These are phyloP conservation scores for Peromyscus californicus DNA, from an alignment of 2,113 vertebrate genomes.

Conservation along the genomic window DNA sequence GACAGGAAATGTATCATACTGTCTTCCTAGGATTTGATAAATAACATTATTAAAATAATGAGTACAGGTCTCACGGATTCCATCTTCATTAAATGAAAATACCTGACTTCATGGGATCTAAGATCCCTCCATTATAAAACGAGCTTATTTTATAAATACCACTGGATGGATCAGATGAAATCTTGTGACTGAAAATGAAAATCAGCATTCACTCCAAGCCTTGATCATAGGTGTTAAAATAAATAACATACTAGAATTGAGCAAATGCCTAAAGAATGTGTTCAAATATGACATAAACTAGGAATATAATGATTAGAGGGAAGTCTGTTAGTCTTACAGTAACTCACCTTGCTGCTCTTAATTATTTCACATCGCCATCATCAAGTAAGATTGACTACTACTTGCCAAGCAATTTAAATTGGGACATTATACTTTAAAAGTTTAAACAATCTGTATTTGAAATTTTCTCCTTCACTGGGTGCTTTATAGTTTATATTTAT, in stretches of 20 bases:
- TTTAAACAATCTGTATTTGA: not conserved
- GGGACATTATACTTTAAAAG: not conserved
- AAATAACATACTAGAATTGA: constrained; percentile 2
- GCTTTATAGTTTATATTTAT: not conserved
- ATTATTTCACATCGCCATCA: not conserved
- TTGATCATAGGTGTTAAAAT: constrained; percentile 35
- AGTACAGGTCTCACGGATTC: constrained; percentile 11
- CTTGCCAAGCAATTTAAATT: not conserved
- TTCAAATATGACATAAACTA: constrained; percentile 31
- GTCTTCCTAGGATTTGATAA: constrained; percentile 20
- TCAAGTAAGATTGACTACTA: constrained; percentile 25
- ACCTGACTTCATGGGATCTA: not conserved
- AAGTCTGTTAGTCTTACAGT: not conserved
- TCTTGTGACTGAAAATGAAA: not conserved
- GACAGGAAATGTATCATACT: not conserved
- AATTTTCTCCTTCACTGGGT: constrained; percentile 28
- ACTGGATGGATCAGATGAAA: not conserved
- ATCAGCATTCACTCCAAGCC: not conserved
- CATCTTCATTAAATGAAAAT: constrained; percentile 26
- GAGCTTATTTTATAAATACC: not conserved
- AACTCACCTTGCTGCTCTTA: constrained; percentile 58
- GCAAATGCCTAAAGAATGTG: not conserved
- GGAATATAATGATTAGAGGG: not conserved
- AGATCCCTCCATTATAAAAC: not conserved
- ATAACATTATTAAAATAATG: constrained; percentile 47